These are phyloP conservation scores for Ceyx erithaca DNA, from an alignment of 2,797 vertebrate genomes.

Conservation along the genomic window DNA sequence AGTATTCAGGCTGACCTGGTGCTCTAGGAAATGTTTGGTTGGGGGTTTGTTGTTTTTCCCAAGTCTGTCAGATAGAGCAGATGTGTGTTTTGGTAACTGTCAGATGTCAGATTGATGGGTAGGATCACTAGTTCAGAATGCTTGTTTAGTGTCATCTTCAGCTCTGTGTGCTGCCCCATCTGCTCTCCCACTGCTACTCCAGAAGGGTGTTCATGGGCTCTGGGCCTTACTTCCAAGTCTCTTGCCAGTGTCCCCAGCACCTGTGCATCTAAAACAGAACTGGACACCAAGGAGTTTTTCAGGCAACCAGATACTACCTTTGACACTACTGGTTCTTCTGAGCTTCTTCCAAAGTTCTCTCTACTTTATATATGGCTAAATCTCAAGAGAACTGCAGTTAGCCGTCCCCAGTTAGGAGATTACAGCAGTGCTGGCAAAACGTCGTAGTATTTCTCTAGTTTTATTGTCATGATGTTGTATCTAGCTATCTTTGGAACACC, in stretches of 20 bases:
- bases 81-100: neutral
- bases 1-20: neutral
- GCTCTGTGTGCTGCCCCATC: neutral
- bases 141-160: rapidly evolving
- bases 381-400: neutral
- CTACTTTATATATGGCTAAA: neutral
- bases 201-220: neutral
- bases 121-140: neutral
- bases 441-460: neutral
- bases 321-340: neutral
- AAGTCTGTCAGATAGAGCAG: neutral
- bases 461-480: neutral
- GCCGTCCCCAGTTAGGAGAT: neutral
- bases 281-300: neutral
- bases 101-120: neutral
- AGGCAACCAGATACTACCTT: neutral
- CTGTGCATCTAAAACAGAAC: neutral
- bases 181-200: neutral
- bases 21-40: neutral
- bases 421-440: neutral
- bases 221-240: neutral
- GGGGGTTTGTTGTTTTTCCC: neutral
- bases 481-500: neutral
- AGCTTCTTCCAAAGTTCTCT: neutral
- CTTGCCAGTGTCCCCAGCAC: neutral